These are phyloP conservation scores for Nesidiocoris tenuis DNA, from an alignment of 2,888 invertebrate species.

Conservation along the genomic window DNA sequence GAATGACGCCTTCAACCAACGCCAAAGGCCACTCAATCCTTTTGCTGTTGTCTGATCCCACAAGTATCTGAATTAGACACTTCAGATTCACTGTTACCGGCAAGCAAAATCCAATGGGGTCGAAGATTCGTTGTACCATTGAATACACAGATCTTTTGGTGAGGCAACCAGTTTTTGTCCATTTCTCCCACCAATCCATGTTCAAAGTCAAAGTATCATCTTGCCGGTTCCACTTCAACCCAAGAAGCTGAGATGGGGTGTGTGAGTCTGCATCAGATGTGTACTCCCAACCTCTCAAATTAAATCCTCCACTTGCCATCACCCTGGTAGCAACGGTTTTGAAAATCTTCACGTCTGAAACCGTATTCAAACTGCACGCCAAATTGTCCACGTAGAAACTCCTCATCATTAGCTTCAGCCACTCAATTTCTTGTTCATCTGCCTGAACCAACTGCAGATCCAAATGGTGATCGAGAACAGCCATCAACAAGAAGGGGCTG, in stretches of 20 bases:
- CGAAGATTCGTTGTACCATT: conserved; percentile 18
- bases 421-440: conserved; percentile 37
- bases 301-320: not conserved
- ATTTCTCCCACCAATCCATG: conserved; percentile 30
- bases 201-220: conserved; percentile 30
- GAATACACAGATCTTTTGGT: conserved; percentile 20
- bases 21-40: too few relatives aligned
- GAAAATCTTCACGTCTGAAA: not conserved
- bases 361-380: not conserved
- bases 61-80: conserved; percentile 3
- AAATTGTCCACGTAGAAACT: conserved; percentile 13
- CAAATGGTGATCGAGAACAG: not conserved
- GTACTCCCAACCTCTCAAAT: conserved; percentile 7
- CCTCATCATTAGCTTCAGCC: not conserved
- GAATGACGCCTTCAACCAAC: too few relatives aligned
- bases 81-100: conserved; percentile 8
- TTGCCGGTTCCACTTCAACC: conserved; percentile 47
- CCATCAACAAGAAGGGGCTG: not conserved
- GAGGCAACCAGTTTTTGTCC: not conserved
- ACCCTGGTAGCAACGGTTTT: not conserved
- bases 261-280: not conserved
- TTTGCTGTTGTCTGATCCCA: too few relatives aligned
- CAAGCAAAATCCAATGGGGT: conserved; percentile 26
- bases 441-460: conserved; percentile 46
- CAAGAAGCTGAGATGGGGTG: not conserved